Evolutionary conservation across 2,797 vertebrate genomes (phyloP).

Genomic region (Oreochromis grahami): DNA sequence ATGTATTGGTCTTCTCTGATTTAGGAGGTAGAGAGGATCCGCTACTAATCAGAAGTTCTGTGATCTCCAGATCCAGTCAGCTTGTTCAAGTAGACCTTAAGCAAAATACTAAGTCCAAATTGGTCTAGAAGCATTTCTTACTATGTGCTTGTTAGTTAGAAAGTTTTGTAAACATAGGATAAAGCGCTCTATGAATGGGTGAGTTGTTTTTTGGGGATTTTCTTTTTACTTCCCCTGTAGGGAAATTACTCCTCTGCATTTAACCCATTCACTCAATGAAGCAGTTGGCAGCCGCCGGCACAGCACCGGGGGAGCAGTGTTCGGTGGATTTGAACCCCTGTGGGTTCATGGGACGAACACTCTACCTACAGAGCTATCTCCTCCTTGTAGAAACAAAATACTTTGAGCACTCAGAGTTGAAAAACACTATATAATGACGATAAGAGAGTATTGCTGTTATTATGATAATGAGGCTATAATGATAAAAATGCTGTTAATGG

Average conservation of each 20-base stretch:
- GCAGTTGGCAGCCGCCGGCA: not conserved
- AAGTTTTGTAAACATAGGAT: not conserved
- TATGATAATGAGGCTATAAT: not conserved
- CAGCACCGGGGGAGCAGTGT: not conserved
- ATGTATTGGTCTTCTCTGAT: no score
- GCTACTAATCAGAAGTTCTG: no score
- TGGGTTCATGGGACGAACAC: not conserved
- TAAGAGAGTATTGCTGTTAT: not conserved
- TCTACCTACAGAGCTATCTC: not conserved
- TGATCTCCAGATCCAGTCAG: no score
- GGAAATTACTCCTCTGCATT: no score
- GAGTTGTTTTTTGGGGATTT: not conserved
- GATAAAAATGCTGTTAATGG: not conserved
- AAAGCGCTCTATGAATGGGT: not conserved
- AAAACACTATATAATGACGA: not conserved
- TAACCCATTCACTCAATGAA: no score
- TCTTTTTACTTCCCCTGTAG: no score
- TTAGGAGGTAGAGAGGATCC: no score
- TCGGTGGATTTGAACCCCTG: not conserved
- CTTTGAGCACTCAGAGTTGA: not conserved
- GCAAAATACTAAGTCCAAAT: no score
- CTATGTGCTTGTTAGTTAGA: no score
- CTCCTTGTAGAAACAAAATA: not conserved
- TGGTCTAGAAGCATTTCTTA: no score
- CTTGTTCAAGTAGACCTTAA: no score